A percentile compares a stretch with the other conserved stretches of the same genome.
Conservation (phyloP, 2,797 vertebrate genomes). For the Remorina albescens region DNA sequence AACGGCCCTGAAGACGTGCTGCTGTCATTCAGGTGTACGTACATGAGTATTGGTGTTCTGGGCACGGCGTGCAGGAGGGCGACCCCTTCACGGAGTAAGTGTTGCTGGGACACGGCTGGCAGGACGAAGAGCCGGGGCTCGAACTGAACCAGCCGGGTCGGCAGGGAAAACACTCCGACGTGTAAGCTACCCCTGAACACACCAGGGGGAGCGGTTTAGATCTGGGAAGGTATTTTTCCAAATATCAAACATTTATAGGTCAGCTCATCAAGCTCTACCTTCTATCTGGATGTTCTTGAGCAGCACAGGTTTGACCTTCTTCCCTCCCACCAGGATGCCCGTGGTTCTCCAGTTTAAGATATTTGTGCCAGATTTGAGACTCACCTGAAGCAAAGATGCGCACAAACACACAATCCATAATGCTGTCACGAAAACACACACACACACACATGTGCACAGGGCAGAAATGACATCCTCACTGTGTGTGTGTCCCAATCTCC, state of each 20-base stretch:
- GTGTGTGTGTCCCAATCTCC: conserved; percentile 94
- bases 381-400: conserved; percentile 83
- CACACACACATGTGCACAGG: neutral
- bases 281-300: conserved; percentile 96
- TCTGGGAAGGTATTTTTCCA: neutral
- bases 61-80: conserved; percentile 88
- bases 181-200: conserved; percentile 93
- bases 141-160: conserved; percentile 94
- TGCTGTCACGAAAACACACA: no score
- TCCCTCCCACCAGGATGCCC: conserved; percentile 92
- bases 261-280: conserved; percentile 78
- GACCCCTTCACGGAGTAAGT: conserved; percentile 92
- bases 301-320: conserved; percentile 93
- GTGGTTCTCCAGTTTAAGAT: conserved; percentile 98
- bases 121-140: conserved; percentile 88
- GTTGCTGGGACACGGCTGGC: conserved; percentile 91
- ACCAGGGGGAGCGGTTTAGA: neutral
- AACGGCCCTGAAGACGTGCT: no score
- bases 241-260: neutral
- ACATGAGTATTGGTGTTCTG: conserved; percentile 92
- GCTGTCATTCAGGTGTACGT: conserved; percentile 7
- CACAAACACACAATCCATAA: neutral
- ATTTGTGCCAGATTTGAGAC: conserved; percentile 94
- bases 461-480: conserved; percentile 75
- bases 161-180: conserved; percentile 95